A percentile compares a stretch with the other conserved stretches of the same genome.
phyloP scores from a whole-genome alignment of 2,113 vertebrate genomes.

The Daphoenositta chrysoptera region DNA sequence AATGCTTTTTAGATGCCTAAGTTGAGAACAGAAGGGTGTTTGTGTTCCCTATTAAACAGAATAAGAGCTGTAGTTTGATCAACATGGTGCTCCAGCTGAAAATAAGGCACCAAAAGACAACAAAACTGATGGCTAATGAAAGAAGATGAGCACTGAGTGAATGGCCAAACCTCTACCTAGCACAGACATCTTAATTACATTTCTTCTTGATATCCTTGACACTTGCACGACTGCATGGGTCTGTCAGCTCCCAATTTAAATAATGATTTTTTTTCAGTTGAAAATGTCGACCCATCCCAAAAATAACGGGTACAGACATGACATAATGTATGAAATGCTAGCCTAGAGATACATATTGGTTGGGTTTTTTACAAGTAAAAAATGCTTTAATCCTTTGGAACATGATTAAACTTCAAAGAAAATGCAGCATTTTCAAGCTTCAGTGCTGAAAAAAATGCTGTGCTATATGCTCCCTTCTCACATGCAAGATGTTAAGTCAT shows the following conservation, averaged over 20 bases:
- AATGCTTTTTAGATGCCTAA: conserved; percentile 12
- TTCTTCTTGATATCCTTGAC: background rate
- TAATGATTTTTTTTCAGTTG: conserved; percentile 29
- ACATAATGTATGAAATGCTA: background rate
- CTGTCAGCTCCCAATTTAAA: conserved; percentile 32
- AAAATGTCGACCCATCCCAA: conserved; percentile 18
- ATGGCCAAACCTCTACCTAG: background rate
- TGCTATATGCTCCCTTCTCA: background rate
- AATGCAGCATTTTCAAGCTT: background rate
- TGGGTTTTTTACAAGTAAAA: background rate
- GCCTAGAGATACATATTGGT: background rate
- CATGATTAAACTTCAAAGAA: background rate
- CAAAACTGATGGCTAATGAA: conserved; percentile 27
- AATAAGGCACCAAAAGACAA: conserved; percentile 6
- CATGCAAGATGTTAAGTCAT: background rate
- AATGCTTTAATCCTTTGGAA: conserved; percentile 30
- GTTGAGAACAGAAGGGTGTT: background rate
- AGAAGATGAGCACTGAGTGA: background rate
- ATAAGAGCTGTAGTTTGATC: conserved; percentile 7
- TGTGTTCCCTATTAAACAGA: conserved; percentile 20
- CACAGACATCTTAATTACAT: conserved; percentile 37
- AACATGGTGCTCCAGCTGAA: background rate
- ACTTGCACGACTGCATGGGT: background rate
- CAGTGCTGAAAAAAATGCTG: background rate
- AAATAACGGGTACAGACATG: conserved; percentile 13